Conservation (phyloP, 2,888 invertebrate genomes). For the Sphaerophoria rueppellii region DNA sequence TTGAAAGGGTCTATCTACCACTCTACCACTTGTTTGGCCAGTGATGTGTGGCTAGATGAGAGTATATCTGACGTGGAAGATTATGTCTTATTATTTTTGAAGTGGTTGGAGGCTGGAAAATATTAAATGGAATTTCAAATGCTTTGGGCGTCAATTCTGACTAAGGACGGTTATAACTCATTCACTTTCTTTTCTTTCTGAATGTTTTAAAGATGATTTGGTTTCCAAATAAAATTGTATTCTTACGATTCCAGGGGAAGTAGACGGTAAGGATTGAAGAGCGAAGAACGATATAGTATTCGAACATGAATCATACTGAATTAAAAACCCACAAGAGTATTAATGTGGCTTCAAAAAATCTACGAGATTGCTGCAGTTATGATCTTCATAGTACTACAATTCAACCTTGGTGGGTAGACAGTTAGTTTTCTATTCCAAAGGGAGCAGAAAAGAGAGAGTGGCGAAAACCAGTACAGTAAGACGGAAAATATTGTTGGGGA, state of each 20-base stretch:
- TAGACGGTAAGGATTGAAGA: no score
- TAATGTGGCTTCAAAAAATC: no score
- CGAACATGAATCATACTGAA: neutral
- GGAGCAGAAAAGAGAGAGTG: no score
- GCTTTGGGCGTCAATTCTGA: neutral
- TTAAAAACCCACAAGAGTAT: no score
- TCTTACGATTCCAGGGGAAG: neutral
- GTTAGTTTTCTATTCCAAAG: no score
- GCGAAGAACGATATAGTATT: neutral
- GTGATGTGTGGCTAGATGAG: slow-evolving; percentile 50
- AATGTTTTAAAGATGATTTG: slow-evolving; percentile 20
- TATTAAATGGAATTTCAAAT: slow-evolving; percentile 41
- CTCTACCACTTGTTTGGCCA: slow-evolving; percentile 43
- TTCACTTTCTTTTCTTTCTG: slow-evolving; percentile 15
- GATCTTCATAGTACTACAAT: no score
- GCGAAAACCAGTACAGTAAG: no score
- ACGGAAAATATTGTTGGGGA: no score
- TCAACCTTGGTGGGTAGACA: no score
- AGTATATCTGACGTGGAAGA: slow-evolving; percentile 38
- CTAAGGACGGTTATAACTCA: neutral
- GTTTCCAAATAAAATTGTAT: neutral
- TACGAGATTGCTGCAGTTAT: no score
- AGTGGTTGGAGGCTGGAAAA: slow-evolving; percentile 33
- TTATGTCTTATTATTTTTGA: slow-evolving; percentile 49
- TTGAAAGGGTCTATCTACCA: slow-evolving; percentile 46